Evolutionary conservation across 2,888 invertebrate genomes (phyloP), one percentile per base, ranked within the genome.

Genomic region (Dastarcus helophoroides): DNA sequence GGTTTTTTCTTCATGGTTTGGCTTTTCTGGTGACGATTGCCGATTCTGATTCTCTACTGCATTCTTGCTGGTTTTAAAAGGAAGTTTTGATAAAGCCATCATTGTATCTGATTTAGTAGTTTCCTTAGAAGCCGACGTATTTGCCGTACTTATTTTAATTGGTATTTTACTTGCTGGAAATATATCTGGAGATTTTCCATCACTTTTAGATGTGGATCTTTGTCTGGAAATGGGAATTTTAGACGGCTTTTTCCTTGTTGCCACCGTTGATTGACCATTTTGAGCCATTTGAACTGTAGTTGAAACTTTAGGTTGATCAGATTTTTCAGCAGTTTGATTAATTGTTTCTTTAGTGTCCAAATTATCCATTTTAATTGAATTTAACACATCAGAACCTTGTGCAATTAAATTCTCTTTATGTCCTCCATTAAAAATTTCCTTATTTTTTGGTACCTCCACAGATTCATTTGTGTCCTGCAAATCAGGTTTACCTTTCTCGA

Each of bases 161-260:
- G 56, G 59, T 31, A 58, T 58, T 48, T 50, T 56, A 38, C 56
- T 56, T 9, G n/a, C 10, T n/a, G 9, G 11, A 11, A 10, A 9
- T 4, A 41, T 34, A 19, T 46, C 44, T 21, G 47, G 47, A 3
- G 47, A 43, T 33, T 51, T 50, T 9, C 39, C 24, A 33, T 53
- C 53, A 29, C 39, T 41, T 32, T 52, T 54, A 9, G 50, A 43
- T 17, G 50, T 33, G 2, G 54, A 52, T 31, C 47, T 47, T 41
- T 56, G 56, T 22, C 54, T 42, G 2, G 50, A 54, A 33, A 62
- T 44, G 24, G 60, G 60, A 29, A 62, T 62, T 44, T 43, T 56
- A 1, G 62, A 62, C n/a, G n/a, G n/a, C 34, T 44, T 49, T 27
- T 38, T 41, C 13, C 41, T 32, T 27, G 48, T 36, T 2, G 47